These are phyloP conservation scores for Halesus radiatus DNA, from an alignment of 1,140 invertebrate genomes.

Conservation along the genomic window DNA sequence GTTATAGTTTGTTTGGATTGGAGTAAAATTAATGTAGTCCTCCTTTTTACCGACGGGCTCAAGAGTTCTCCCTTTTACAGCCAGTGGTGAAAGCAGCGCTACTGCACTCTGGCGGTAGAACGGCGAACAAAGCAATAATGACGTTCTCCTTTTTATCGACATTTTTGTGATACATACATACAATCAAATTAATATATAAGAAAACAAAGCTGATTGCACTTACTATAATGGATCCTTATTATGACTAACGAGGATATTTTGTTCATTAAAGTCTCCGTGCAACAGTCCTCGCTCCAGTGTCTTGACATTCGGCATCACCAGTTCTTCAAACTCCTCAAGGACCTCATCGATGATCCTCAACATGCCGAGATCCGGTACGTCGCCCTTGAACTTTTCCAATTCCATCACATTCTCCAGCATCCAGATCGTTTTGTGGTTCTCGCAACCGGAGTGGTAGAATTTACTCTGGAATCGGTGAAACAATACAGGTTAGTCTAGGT, in stretches of 20 bases:
- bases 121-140: too few relatives aligned
- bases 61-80: too few relatives aligned
- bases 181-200: too few relatives aligned
- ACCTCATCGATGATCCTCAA: conserved; percentile 75
- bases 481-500: too few relatives aligned
- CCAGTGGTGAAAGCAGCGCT: too few relatives aligned
- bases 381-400: conserved; percentile 79
- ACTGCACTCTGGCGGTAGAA: too few relatives aligned
- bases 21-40: too few relatives aligned
- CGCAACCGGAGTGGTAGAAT: conserved; percentile 80
- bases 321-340: conserved; percentile 76
- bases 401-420: conserved; percentile 77
- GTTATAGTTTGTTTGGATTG: too few relatives aligned
- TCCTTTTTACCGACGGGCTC: too few relatives aligned
- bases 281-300: conserved; percentile 81
- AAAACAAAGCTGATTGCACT: conserved; percentile 10
- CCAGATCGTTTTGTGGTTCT: conserved; percentile 79
- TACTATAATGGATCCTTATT: conserved; percentile 61
- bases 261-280: conserved; percentile 92
- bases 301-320: conserved; percentile 72
- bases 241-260: conserved; percentile 82
- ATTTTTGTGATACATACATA: too few relatives aligned
- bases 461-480: conserved; percentile 15
- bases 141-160: too few relatives aligned
- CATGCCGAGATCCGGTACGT: conserved; percentile 74